Conservation (phyloP, 2,888 invertebrate genomes). For the Mesorhabditis belari region DNA sequence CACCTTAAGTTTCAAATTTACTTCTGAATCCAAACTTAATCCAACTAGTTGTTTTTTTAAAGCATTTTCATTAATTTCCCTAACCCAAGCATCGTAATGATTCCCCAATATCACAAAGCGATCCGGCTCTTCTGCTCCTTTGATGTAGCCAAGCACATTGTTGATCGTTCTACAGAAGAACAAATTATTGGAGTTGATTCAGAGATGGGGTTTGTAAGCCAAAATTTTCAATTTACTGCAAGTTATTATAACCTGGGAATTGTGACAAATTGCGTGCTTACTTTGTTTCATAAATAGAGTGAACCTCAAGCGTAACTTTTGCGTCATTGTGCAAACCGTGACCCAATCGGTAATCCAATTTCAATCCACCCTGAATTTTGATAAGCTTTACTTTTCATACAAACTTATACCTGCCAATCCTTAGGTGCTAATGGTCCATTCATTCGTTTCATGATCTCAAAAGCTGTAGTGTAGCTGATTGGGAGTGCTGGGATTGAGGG, state of each 20-base stretch:
- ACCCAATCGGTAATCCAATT: slow-evolving; percentile 55
- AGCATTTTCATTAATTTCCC: too few species aligned
- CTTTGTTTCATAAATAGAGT: slow-evolving; percentile 34
- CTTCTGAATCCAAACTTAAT: too few species aligned
- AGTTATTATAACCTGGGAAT: too few species aligned
- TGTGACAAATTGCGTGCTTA: slow-evolving; percentile 26
- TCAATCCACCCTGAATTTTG: slow-evolving; percentile 54
- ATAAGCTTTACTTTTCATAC: neutral
- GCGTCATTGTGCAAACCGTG: slow-evolving; percentile 48
- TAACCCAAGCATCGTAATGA: slow-evolving; percentile 60
- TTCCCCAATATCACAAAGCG: slow-evolving; percentile 59
- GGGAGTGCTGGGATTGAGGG: slow-evolving; percentile 56
- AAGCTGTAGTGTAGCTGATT: slow-evolving; percentile 54
- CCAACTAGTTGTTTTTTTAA: too few species aligned
- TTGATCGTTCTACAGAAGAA: slow-evolving; percentile 35
- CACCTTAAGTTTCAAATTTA: too few species aligned
- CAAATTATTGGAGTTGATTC: too few species aligned
- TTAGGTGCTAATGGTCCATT: slow-evolving; percentile 47
- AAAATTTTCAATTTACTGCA: too few species aligned
- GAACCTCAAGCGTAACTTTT: slow-evolving; percentile 31
- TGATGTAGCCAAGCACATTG: slow-evolving; percentile 54
- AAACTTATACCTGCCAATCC: slow-evolving; percentile 45
- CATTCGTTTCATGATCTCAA: slow-evolving; percentile 30
- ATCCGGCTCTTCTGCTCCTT: slow-evolving; percentile 55
- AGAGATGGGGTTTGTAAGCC: too few species aligned